Percentiles rank a stretch among this genome's conserved stretches.
These are phyloP conservation scores for Mus caroli DNA, from an alignment of 2,797 vertebrate species.

Conservation along the genomic window DNA sequence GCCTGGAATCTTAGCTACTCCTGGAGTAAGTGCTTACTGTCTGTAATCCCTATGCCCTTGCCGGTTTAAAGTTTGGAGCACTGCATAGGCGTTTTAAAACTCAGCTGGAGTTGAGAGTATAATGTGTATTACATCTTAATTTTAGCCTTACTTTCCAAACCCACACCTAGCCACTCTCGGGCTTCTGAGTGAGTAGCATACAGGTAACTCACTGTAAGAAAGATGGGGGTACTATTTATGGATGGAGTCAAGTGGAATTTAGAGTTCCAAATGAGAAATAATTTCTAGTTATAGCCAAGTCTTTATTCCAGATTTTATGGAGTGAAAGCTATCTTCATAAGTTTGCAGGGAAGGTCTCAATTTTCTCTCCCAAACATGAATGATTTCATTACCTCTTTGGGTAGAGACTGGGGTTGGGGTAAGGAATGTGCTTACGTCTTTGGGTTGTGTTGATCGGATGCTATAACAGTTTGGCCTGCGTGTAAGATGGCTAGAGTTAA, in stretches of 20 bases:
- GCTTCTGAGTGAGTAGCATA: background rate
- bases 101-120: background rate
- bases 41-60: background rate
- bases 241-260: slow-evolving; percentile 32
- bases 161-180: background rate
- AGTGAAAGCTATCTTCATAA: slow-evolving; percentile 37
- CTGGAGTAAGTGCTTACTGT: background rate
- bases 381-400: background rate
- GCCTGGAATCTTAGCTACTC: background rate
- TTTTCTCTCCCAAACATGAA: slow-evolving; percentile 58
- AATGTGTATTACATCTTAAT: background rate
- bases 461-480: slow-evolving; percentile 23
- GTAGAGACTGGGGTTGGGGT: background rate
- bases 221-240: background rate
- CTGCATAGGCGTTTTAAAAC: slow-evolving; percentile 26
- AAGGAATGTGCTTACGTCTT: background rate
- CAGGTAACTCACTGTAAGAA: background rate
- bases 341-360: background rate
- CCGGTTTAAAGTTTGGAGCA: background rate
- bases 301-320: slow-evolving; percentile 1
- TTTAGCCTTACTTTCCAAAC: background rate
- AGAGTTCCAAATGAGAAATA: slow-evolving; percentile 40
- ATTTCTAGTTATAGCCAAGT: slow-evolving; percentile 5
- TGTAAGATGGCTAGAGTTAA: slow-evolving; percentile 35
- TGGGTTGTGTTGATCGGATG: background rate